A percentile compares a stretch with the other conserved stretches of the same genome.
These are phyloP conservation scores for Catalaphyllia jardinei DNA, from an alignment of 64 coral and sea anemone genomes.

Conservation along the genomic window DNA sequence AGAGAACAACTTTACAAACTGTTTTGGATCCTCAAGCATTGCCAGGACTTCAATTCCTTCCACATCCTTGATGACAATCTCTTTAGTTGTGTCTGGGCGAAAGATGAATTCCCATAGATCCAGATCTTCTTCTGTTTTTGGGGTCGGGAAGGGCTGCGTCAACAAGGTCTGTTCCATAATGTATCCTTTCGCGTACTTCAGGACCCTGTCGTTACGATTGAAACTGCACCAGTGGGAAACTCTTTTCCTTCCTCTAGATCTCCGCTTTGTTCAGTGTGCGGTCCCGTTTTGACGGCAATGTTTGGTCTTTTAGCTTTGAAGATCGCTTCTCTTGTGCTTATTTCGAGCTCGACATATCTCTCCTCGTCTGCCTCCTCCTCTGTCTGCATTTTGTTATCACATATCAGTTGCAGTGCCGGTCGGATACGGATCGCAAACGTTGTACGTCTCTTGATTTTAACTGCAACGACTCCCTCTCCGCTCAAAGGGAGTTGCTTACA, in stretches of 20 bases:
- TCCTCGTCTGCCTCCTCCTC: too few relatives aligned
- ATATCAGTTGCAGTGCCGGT: neutral
- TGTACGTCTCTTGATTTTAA: neutral
- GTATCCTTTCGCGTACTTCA: slow-evolving; percentile 44
- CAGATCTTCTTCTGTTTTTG: neutral
- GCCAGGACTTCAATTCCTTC: neutral
- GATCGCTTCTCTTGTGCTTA: too few relatives aligned
- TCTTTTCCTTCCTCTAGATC: neutral
- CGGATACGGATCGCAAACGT: neutral
- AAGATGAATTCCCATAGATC: slow-evolving; percentile 17
- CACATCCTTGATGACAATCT: slow-evolving; percentile 3
- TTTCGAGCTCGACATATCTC: too few relatives aligned
- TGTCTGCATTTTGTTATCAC: too few relatives aligned
- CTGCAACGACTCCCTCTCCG: neutral
- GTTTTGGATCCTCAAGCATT: neutral
- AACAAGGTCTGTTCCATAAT: slow-evolving; percentile 33
- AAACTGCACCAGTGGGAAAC: slow-evolving; percentile 41
- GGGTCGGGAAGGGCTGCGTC: neutral
- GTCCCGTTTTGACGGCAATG: too few relatives aligned
- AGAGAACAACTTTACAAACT: neutral
- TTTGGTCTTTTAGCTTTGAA: too few relatives aligned
- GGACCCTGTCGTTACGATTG: slow-evolving; percentile 3
- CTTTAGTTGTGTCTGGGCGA: neutral
- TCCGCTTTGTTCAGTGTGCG: too few relatives aligned
- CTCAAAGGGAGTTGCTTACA: neutral